A percentile compares a stretch with the other conserved stretches of the same genome.
Evolutionary conservation across 1,140 invertebrate genomes (phyloP).

Genomic region (Spodoptera frugiperda): DNA sequence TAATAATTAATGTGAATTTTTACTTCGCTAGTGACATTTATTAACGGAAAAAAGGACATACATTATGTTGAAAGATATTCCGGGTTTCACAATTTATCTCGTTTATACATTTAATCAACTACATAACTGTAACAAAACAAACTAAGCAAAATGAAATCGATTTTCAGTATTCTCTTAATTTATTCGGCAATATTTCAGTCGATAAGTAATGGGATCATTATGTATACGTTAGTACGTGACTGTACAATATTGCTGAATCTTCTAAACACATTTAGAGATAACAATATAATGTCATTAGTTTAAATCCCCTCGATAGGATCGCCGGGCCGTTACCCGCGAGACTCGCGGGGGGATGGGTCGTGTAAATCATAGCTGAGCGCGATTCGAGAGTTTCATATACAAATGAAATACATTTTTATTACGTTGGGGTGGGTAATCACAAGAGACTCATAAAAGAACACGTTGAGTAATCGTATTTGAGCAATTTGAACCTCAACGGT

Average conservation of each 20-base stretch:
- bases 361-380: conserved; percentile 26
- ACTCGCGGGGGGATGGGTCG: conserved; percentile 12
- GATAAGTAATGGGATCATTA: conserved; percentile 3
- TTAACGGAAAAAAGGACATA: no score
- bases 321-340: not conserved
- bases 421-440: conserved; percentile 26
- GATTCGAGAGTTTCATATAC: conserved; percentile 16
- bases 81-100: no score
- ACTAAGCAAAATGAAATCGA: no score
- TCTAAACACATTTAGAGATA: conserved; percentile 14
- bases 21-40: no score
- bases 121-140: no score
- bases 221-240: not conserved
- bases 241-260: conserved; percentile 8
- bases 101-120: no score
- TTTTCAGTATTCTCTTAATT: no score
- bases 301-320: conserved; percentile 20
- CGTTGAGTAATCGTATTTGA: conserved; percentile 40
- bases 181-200: no score
- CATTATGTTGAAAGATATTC: no score
- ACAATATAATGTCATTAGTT: conserved; percentile 24
- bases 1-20: no score
- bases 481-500: conserved; percentile 44
- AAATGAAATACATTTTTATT: conserved; percentile 35
- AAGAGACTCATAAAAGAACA: conserved; percentile 34